A percentile compares a stretch with the other conserved stretches of the same genome.
Conservation (phyloP, 2,888 invertebrate species). For the Cotesia congregata region DNA sequence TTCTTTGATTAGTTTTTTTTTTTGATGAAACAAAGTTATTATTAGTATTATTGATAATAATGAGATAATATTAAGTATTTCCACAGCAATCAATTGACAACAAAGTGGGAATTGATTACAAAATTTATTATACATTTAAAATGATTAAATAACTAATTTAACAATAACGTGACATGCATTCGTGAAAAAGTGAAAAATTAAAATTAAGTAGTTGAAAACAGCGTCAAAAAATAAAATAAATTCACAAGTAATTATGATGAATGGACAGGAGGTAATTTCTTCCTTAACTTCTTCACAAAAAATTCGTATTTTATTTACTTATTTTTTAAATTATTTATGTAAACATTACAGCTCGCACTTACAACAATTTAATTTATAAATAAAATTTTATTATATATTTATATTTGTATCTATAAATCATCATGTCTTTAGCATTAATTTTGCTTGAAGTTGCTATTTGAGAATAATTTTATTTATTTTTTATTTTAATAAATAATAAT, state of each 20-base stretch:
- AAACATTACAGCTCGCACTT: conserved; percentile 16
- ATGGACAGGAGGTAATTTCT: conserved; percentile 16
- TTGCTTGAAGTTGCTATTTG: conserved; percentile 31
- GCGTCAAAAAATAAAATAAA: conserved; percentile 1
- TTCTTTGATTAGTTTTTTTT: neutral
- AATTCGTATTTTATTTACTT: conserved; percentile 7
- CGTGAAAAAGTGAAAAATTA: neutral
- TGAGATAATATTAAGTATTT: neutral
- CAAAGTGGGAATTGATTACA: neutral
- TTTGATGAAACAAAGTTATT: neutral
- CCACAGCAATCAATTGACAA: neutral
- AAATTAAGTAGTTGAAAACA: neutral
- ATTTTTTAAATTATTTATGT: conserved; percentile 6
- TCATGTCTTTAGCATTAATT: conserved; percentile 22
- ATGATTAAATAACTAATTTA: neutral
- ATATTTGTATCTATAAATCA: neutral
- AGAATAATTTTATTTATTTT: conserved; percentile 1
- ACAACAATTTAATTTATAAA: neutral
- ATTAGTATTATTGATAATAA: neutral
- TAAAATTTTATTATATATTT: neutral
- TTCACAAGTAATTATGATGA: neutral
- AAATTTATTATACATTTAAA: neutral
- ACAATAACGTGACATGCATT: neutral
- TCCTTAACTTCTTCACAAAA: conserved; percentile 6
- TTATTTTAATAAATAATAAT: conserved; percentile 10